These are phyloP conservation scores for Chunga burmeisteri DNA, from an alignment of 2,113 vertebrate species.

Conservation along the genomic window DNA sequence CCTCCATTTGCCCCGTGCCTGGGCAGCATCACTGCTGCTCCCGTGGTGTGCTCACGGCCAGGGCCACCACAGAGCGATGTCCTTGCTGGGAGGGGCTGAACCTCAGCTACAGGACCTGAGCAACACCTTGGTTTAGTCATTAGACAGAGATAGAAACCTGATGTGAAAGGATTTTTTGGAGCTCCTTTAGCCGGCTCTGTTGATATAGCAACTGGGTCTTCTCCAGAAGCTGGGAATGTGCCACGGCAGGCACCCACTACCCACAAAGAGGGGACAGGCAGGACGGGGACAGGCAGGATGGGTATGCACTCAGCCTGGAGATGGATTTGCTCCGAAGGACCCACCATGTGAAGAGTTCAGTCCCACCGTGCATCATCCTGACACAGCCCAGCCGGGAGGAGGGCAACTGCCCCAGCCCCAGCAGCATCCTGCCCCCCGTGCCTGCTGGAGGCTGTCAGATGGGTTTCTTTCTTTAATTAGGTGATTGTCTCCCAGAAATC, in stretches of 20 bases:
- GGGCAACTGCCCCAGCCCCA: fast-evolving
- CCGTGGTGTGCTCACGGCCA: fast-evolving
- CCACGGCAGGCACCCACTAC: not conserved
- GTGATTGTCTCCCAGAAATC: not conserved
- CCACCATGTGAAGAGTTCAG: fast-evolving
- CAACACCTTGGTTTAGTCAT: fast-evolving
- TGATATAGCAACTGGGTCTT: not conserved
- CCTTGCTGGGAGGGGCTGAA: fast-evolving
- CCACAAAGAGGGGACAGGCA: not conserved
- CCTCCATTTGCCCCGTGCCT: fast-evolving
- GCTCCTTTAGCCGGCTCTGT: not conserved
- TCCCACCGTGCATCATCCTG: not conserved
- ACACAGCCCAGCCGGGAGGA: not conserved
- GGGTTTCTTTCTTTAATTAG: not conserved
- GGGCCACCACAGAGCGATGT: fast-evolving
- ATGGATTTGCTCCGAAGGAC: not conserved
- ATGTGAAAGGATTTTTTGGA: not conserved
- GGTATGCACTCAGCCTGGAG: too few relatives aligned
- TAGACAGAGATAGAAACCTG: not conserved
- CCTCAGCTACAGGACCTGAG: too few relatives aligned
- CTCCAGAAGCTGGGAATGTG: not conserved
- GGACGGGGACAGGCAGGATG: not conserved
- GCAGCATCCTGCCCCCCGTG: not conserved
- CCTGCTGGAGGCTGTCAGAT: fast-evolving
- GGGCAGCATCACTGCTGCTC: fast-evolving